Conservation (phyloP, 2,888 invertebrate species). For the Hirtodrosophila histrioides region DNA sequence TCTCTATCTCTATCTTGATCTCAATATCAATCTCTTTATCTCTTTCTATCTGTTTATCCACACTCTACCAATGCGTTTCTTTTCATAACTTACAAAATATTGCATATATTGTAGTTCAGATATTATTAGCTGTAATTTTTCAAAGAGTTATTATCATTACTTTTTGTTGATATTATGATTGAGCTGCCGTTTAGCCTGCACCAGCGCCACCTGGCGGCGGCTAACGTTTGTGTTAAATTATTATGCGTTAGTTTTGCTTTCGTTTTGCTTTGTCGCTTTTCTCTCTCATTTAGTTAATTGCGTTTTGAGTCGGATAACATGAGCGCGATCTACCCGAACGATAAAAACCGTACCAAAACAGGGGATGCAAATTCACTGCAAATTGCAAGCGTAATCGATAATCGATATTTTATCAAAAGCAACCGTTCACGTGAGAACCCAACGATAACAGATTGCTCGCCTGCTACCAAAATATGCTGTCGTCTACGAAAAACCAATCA, state of each 20-base stretch:
- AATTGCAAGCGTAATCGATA: slow-evolving; percentile 47
- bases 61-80: slow-evolving; percentile 48
- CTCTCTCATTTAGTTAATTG: slow-evolving; percentile 45
- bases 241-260: slow-evolving; percentile 3
- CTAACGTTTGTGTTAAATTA: slow-evolving; percentile 27
- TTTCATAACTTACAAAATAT: slow-evolving; percentile 49
- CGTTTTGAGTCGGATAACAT: slow-evolving; percentile 47
- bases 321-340: slow-evolving; percentile 49
- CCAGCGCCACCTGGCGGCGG: slow-evolving; percentile 41
- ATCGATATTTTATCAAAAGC: slow-evolving; percentile 73
- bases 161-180: slow-evolving; percentile 28
- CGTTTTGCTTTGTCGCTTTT: slow-evolving; percentile 45
- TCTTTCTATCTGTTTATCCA: slow-evolving; percentile 38
- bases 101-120: slow-evolving; percentile 64
- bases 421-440: slow-evolving; percentile 45
- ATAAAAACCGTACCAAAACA: slow-evolving; percentile 33
- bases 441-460: slow-evolving; percentile 63
- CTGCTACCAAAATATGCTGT: slow-evolving; percentile 70
- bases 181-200: slow-evolving; percentile 34
- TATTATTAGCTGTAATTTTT: slow-evolving; percentile 51
- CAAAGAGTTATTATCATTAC: slow-evolving; percentile 19
- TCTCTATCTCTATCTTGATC: slow-evolving; percentile 12
- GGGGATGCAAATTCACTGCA: slow-evolving; percentile 70
- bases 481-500: slow-evolving; percentile 44
- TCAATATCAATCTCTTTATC: slow-evolving; percentile 24